Conservation (phyloP, 2,888 invertebrate species). For the Ceratothoa steindachneri region DNA sequence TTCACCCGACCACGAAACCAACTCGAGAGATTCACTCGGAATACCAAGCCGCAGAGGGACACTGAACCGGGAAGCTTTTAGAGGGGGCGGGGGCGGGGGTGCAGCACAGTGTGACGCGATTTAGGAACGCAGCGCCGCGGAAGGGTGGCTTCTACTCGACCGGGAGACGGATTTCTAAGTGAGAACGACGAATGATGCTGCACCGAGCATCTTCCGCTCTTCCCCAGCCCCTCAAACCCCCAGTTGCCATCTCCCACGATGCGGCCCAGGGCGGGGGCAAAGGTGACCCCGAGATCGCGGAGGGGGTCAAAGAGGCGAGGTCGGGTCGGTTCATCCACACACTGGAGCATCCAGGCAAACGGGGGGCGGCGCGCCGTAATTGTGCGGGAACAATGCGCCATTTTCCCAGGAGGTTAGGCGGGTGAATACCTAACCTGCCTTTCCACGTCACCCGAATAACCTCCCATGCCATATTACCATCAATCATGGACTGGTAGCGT, state of each 20-base stretch:
- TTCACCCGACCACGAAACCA: too few relatives aligned
- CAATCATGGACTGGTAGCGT: neutral
- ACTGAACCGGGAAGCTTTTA: too few relatives aligned
- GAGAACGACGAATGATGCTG: neutral
- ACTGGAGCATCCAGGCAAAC: neutral
- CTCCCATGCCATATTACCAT: neutral
- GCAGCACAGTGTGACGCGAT: too few relatives aligned
- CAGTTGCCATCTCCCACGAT: neutral
- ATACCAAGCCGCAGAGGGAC: too few relatives aligned
- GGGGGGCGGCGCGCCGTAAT: neutral
- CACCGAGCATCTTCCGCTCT: neutral
- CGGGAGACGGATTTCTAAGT: neutral
- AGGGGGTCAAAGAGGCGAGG: neutral
- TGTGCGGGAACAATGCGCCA: constrained; percentile 6
- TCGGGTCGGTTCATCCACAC: constrained; percentile 2
- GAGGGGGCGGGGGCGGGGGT: too few relatives aligned
- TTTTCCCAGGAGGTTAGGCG: neutral
- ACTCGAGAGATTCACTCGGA: too few relatives aligned
- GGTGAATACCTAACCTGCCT: neutral
- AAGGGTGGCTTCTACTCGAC: neutral
- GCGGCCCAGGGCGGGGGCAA: neutral
- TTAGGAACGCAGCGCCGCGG: too few relatives aligned
- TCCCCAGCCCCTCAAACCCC: neutral
- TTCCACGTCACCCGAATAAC: neutral
- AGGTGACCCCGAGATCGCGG: neutral